Evolutionary conservation across 2,888 invertebrate genomes (phyloP), one percentile per base, ranked within the genome.

Genomic region (Theodoxus fluviatilis): DNA sequence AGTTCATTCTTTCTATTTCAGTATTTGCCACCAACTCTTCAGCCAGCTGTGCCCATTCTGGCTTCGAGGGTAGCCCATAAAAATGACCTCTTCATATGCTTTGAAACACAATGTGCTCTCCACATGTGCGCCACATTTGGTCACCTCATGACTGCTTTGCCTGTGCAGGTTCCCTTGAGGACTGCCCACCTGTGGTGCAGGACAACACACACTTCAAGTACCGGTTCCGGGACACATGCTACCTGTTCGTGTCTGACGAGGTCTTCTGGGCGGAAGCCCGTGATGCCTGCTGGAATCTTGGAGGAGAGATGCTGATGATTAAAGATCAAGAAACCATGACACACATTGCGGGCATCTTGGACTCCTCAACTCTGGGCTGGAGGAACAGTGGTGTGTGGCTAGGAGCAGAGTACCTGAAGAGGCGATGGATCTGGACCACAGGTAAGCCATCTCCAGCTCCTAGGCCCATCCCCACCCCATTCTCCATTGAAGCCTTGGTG

Each of bases 381-480:
- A 59, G 55, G 63, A 78, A 73, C 33, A 76, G 80, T 67, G 82
- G 82, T 18, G 81, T 82, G 18, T 83, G 83, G 83, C 76, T 78
- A 49, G 83, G 83, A n/a, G 80, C 82, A 7, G 77, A 78, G 71
- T 77, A 77, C 52, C 67, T 73, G 15, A 47, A 73, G 25, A 68
- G 75, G 6, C 69, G 69, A 22, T 83, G 83, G 83, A 73, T 75
- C 35, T 83, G 82, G 82, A 80, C 81, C 25, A 80, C 79, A 72
- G 82, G 83, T 82, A 74, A 49, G 76, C 66, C 25, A n/a, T n/a
- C n/a, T n/a, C n/a, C n/a, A n/a, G n/a, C n/a, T n/a, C n/a, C 43
- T 38, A n/a, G 7, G 1, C 40, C n/a, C 22, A 15, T 68, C 31
- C 35, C 22, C 47, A 1, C 18, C n/a, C 12, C 22, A 25, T 25